Base-by-base conservation (phyloP, 2,113 vertebrate species). In the Myotis yumanensis region DNA sequence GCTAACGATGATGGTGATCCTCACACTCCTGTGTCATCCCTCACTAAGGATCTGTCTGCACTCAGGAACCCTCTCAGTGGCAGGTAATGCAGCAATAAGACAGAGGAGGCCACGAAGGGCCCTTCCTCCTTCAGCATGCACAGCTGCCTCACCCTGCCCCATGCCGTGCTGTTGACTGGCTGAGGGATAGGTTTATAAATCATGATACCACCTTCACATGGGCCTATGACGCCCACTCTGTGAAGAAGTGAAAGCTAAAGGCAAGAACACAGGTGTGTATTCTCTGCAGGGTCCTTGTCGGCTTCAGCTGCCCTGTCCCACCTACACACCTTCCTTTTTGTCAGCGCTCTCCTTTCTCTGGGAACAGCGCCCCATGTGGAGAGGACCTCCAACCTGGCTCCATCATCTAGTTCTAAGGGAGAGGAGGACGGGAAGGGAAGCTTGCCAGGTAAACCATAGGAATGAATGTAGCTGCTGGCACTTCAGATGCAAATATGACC, bases 301-400 rank as follows among this genome's bases (percentile, higher is more conserved):
- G 12, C 37, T 11, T 59, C 18, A 6, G 48, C 3, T 32, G 8
- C 18, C 20, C 30, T 23, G n/a, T 18, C 5, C 17, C 14, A 35
- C 16, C 14, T 9, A 28, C 3, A 6, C 1, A 1, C 40, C 57
- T 59, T 37, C n/a, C 72, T 93, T 68, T 66, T 76, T 73, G 59
- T 68, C 2, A 23, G n/a, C 9, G 0, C 1, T 9, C 16, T 51
- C 25, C n/a, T 79, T 72, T 30, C 51, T 52, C 84, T 22, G 20
- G 51, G 23, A 73, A 30, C 9, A 54, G 16, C 0, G 5, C 0
- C 16, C 8, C 0, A n/a, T 35, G 11, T 4, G 9, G 43, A 16
- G 51, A 76, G 18, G 5, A 23, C 8, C 30, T 92, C 73, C 43
- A 32, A 11, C 18, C 35, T 59, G 84, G 43, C 30, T 57, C 25